Evolutionary conservation across 2,797 vertebrate species (phyloP), one percentile per base, ranked within the genome.

Genomic region (Alauda arvensis): DNA sequence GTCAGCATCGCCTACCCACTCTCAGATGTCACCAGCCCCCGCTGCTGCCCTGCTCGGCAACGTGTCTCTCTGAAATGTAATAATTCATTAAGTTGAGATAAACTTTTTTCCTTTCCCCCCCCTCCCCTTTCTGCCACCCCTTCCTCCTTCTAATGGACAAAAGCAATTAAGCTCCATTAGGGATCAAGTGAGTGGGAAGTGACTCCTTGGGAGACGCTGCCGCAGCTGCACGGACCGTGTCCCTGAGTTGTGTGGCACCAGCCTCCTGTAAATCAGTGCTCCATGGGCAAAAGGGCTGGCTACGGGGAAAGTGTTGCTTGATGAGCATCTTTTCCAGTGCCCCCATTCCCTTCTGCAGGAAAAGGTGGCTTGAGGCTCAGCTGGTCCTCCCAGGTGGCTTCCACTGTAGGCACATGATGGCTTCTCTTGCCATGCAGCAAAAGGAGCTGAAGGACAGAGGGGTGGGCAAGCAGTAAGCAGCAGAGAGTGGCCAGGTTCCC

Each of bases 1-100:
- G 95, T 94, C 95, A 95, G 78, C 92, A 91, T 95, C 81, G 77
- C 95, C 93, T 89, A 96, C 95, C 92, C 92, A 87, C 89, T 94
- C 91, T 94, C 93, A 94, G 92, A 91, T 93, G 93, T 94, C 91
- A 95, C 80, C 93, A 95, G 93, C 93, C 91, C 89, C 93, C 90
- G 70, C 87, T 94, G 89, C 89, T 94, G 92, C 92, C 93, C 94
- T 92, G 68, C 88, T 95, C 10, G 0, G 86, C 83, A 93, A 83
- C 24, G 66, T 88, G 88, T 85, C 83, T 94, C 85, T 93, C 88
- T 94, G 89, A 93, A 89, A 93, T 93, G 83, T 85, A 95, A 93
- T 93, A 95, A 95, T 92, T 93, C 83, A 92, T 95, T 94, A 94
- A 85, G 18, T 71, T 74, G 61, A 88, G 66, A 69, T 92, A 78